Conservation (phyloP, 2,888 invertebrate species). For the Scrobipalpa atriplicella region DNA sequence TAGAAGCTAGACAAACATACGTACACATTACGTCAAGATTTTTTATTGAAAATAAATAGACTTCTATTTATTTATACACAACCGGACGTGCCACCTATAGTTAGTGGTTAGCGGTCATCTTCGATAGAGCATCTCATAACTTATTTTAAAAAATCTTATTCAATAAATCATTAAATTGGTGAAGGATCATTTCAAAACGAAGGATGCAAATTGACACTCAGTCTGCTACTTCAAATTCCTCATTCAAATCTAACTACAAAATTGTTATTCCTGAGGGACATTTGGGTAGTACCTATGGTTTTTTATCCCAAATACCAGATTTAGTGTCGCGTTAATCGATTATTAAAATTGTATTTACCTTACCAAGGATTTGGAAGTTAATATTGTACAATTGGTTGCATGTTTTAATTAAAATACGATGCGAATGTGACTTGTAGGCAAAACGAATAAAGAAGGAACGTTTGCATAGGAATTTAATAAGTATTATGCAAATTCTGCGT, state of each 20-base stretch:
- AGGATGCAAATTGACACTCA: too few species aligned
- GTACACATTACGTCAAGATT: neutral
- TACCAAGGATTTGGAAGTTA: too few species aligned
- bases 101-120: neutral
- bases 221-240: too few species aligned
- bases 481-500: neutral
- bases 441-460: neutral
- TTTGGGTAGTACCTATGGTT: too few species aligned
- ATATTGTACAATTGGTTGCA: neutral
- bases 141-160: neutral
- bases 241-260: too few species aligned
- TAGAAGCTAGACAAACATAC: neutral
- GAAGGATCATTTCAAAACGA: neutral
- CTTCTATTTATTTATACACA: constrained; percentile 18
- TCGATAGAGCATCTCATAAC: neutral
- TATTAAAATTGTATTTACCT: too few species aligned
- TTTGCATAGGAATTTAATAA: constrained; percentile 9
- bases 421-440: neutral
- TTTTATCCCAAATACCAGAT: too few species aligned
- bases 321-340: too few species aligned
- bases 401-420: neutral
- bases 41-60: constrained; percentile 19
- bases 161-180: neutral
- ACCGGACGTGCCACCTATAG: constrained; percentile 1
- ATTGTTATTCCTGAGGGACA: too few species aligned